Percentiles rank a stretch among this genome's conserved stretches.
These are phyloP conservation scores for Podilymbus podiceps DNA, from an alignment of 2,113 vertebrate genomes.

Conservation along the genomic window DNA sequence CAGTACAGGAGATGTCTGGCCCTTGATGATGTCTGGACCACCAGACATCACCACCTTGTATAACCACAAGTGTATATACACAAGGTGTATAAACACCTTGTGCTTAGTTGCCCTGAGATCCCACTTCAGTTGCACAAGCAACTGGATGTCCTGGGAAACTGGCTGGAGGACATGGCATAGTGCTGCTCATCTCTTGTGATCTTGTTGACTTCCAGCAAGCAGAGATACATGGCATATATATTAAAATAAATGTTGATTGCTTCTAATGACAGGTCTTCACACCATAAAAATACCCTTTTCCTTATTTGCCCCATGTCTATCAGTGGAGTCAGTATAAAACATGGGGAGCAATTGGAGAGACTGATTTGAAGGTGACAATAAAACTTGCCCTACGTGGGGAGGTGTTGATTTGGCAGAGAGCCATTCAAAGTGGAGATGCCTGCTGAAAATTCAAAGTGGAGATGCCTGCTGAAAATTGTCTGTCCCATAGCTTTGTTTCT, in stretches of 20 bases:
- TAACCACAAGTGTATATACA: too few relatives aligned
- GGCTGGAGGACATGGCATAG: not conserved
- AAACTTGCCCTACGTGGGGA: not conserved
- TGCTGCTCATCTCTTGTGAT: not conserved
- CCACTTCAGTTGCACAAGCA: not conserved
- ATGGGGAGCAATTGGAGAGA: not conserved
- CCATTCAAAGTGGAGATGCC: not conserved
- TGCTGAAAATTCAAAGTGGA: not conserved
- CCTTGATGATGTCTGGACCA: not conserved
- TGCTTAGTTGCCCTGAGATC: not conserved
- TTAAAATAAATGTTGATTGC: not conserved
- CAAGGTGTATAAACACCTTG: not conserved
- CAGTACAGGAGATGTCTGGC: not conserved
- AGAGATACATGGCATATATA: not conserved
- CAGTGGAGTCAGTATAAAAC: not conserved
- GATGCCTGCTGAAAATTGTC: not conserved
- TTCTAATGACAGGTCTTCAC: not conserved
- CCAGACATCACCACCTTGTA: too few relatives aligned
- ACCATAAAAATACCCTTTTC: not conserved
- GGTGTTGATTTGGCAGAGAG: not conserved
- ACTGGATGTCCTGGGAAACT: not conserved
- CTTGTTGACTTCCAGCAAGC: not conserved
- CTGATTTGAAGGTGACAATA: not conserved
- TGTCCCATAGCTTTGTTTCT: not conserved
- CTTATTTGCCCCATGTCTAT: not conserved